A percentile compares a stretch with the other conserved stretches of the same genome.
Evolutionary conservation across 1,140 invertebrate species (phyloP).

Genomic region (Orchesella cincta): DNA sequence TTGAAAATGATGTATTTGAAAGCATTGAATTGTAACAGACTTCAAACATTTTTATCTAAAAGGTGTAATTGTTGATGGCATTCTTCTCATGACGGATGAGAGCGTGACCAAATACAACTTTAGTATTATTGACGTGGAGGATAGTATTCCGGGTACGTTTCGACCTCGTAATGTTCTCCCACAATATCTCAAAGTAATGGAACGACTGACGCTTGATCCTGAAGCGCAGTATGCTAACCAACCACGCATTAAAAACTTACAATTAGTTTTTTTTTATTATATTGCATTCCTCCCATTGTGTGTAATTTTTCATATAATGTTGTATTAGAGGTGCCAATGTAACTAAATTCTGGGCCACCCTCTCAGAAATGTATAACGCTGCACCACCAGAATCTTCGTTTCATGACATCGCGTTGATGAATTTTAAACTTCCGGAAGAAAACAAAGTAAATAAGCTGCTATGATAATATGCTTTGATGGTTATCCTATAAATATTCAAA

Average conservation of each 20-base stretch:
- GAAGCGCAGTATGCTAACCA: too few species aligned
- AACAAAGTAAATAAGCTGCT: too few species aligned
- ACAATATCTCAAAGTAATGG: constrained; percentile 15
- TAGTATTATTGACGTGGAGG: constrained; percentile 38
- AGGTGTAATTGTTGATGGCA: constrained; percentile 34
- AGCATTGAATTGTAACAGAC: background rate
- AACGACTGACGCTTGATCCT: background rate
- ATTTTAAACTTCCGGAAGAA: constrained; percentile 26
- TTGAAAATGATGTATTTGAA: background rate
- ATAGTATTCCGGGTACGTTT: constrained; percentile 39
- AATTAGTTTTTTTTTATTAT: too few species aligned
- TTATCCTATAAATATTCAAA: background rate
- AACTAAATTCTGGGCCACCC: constrained; percentile 31
- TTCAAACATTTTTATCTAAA: background rate
- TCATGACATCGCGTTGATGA: constrained; percentile 38
- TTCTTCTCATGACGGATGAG: constrained; percentile 31
- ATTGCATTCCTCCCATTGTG: too few species aligned
- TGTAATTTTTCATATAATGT: too few species aligned
- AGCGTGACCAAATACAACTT: constrained; percentile 32
- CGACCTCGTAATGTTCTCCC: constrained; percentile 37
- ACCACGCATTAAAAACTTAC: too few species aligned
- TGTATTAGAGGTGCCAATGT: constrained; percentile 14
- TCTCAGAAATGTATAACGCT: constrained; percentile 32
- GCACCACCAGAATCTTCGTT: constrained; percentile 29
- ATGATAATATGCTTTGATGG: too few species aligned